A percentile compares a stretch with the other conserved stretches of the same genome.
Evolutionary conservation across 2,888 invertebrate genomes (phyloP).

Genomic region (Endomychus coccineus): DNA sequence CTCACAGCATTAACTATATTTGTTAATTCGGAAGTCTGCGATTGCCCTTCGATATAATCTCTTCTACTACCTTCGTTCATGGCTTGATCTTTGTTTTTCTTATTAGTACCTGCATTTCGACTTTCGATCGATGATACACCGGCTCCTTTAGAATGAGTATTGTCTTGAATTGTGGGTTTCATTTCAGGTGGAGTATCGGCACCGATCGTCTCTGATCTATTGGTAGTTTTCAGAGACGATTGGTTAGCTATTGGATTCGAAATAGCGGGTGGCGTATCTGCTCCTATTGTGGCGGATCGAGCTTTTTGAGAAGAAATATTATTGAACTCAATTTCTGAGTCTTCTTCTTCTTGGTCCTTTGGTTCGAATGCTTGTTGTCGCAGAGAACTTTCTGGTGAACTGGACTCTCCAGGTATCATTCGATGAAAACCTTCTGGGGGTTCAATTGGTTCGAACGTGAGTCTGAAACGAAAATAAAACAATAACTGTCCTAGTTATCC

Average conservation of each 20-base stretch:
- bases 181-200: conserved; percentile 23
- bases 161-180: conserved; percentile 12
- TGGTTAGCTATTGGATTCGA: conserved; percentile 11
- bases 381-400: conserved; percentile 39
- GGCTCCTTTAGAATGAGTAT: conserved; percentile 39
- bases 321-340: conserved; percentile 29
- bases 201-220: conserved; percentile 34
- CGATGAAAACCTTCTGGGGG: conserved; percentile 52
- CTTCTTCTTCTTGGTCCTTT: conserved; percentile 23
- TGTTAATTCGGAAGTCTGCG: conserved; percentile 27
- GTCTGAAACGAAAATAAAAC: too few relatives aligned
- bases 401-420: conserved; percentile 58
- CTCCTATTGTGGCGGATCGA: conserved; percentile 43
- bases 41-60: conserved; percentile 34
- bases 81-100: conserved; percentile 37
- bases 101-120: too few relatives aligned
- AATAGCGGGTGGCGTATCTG: conserved; percentile 39
- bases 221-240: conserved; percentile 12
- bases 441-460: conserved; percentile 28
- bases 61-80: conserved; percentile 20
- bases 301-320: conserved; percentile 27
- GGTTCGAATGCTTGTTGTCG: conserved; percentile 19
- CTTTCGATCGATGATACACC: conserved; percentile 27
- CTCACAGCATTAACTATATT: conserved; percentile 34
- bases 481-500: too few relatives aligned